Evolutionary conservation across 2,888 invertebrate species (phyloP).

Genomic region (Metacarcinus magister): DNA sequence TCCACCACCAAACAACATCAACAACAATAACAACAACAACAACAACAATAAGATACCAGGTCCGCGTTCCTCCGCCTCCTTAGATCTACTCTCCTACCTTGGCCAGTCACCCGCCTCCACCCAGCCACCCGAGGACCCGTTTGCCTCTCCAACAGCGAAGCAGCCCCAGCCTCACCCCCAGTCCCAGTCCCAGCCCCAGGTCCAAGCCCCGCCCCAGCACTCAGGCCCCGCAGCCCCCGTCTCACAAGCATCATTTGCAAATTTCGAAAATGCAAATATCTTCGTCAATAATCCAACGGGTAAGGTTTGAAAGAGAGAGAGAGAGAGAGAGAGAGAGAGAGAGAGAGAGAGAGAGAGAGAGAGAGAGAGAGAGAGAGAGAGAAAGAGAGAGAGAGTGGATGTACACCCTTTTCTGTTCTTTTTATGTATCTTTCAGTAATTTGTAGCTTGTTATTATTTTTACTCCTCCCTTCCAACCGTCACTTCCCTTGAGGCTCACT

Average conservation of each 20-base stretch:
- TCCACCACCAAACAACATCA: neutral
- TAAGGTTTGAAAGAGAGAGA: neutral
- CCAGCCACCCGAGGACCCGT: conserved; percentile 70
- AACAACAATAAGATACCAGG: neutral
- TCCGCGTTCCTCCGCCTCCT: conserved; percentile 64
- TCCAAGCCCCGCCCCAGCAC: too few relatives aligned
- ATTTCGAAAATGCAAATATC: conserved; percentile 79
- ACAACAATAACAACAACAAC: conserved; percentile 31
- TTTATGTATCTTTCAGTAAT: neutral
- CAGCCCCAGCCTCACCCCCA: neutral
- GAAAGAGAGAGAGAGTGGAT: too few relatives aligned
- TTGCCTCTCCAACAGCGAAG: conserved; percentile 77
- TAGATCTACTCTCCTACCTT: conserved; percentile 72
- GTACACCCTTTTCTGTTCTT: neutral
- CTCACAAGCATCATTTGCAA: conserved; percentile 76
- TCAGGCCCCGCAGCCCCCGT: neutral
- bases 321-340: neutral
- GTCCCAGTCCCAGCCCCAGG: neutral
- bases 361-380: too few relatives aligned
- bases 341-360: too few relatives aligned
- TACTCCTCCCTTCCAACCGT: neutral
- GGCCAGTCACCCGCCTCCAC: conserved; percentile 19
- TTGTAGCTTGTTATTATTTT: neutral
- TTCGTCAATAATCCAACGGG: conserved; percentile 68
- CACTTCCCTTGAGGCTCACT: neutral